Base-by-base conservation (phyloP, 1,140 invertebrate species). In the Lepidurus packardi region DNA sequence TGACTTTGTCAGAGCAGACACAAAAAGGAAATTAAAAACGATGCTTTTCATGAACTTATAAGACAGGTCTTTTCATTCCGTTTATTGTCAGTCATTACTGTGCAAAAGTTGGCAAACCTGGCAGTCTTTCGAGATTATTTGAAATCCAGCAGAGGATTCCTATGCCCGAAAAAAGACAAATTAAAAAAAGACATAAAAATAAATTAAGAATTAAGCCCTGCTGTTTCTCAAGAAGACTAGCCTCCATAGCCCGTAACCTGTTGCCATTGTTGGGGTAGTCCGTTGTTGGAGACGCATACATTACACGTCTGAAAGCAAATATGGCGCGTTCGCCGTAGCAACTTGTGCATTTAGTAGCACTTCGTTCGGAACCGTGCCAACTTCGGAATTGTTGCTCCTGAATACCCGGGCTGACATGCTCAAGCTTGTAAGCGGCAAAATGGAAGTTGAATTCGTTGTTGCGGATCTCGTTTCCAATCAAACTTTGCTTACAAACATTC, bases 311-410 rank as follows among this genome's bases (percentile, higher is more conserved):
- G 34, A 65, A 65, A 16, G 21, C 4, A 13, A 65, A 65, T 21
- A 21, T 65, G n/a, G 16, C 7, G 53, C 53, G 21, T 65, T 65
- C 34, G 8, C 9, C 53, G n/a, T 65, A 65, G 53, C 53, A 65
- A 65, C 53, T 65, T 65, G 13, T 65, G 16, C n/a, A 65, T 65
- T 65, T 65, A 13, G 53, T 65, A 65, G 53, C 13, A 65, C 53
- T 65, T 7, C 53, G 53, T 65, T 7, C 13, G 3, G 53, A 65
- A 13, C 53, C 53, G 13, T 65, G n/a, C 53, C 53, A 65, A 16
- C 53, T 16, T 65, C 6, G 7, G 21, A 21, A 5, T 65, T 13
- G 53, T 13, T 11, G n/a, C 53, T 65, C n/a, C 53, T 65, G n/a
- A 21, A 65, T 65, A 65, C 53, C 53, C 53, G 13, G 21, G 53